Base-by-base conservation (phyloP, 2,888 invertebrate species). In the Mythimna albipuncta region DNA sequence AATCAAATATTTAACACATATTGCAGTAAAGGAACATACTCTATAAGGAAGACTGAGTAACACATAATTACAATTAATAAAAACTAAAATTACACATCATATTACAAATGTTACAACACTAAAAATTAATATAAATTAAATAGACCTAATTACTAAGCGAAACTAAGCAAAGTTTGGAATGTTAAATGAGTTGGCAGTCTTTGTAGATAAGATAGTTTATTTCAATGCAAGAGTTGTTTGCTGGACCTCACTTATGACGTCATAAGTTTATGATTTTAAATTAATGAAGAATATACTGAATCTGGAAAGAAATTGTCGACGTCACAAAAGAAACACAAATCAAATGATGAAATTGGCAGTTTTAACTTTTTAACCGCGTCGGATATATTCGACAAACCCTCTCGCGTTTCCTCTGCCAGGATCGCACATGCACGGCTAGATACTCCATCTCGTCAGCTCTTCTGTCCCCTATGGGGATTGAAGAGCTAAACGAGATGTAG, bases 141-240 rank as follows among this genome's bases (percentile, higher is more conserved):
- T 81, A 77, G 73, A 85, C 9, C 69, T 77, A 81, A 79, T 82
- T 86, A 84, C 78, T 79, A 84, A 63, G 13, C 44, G 0, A 80
- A 78, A 85, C 82, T 89, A 85, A 87, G 81, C 73, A 85, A 86
- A 87, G 87, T 89, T 90, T 92, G 92, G 93, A 93, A 93, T 93
- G 93, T 92, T 82, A 87, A 81, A 88, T 85, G 82, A 86, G 81
- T 87, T 85, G 85, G 88, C 91, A 90, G 91, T 91, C 91, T 91
- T 90, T 82, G 80, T 81, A 74, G 65, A 81, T 82, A 82, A 83
- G 61, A 80, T 81, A 75, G 50, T 77, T 73, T 74, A 72, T 77
- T 74, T 81, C 64, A 74, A 76, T 69, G 64, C 58, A 72, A 65
- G 64, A 79, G 63, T 54, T 26, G 41, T 65, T 64, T 62, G 61